Evolutionary conservation across 2,888 invertebrate species (phyloP).

Genomic region (Sphaerophoria rueppellii): DNA sequence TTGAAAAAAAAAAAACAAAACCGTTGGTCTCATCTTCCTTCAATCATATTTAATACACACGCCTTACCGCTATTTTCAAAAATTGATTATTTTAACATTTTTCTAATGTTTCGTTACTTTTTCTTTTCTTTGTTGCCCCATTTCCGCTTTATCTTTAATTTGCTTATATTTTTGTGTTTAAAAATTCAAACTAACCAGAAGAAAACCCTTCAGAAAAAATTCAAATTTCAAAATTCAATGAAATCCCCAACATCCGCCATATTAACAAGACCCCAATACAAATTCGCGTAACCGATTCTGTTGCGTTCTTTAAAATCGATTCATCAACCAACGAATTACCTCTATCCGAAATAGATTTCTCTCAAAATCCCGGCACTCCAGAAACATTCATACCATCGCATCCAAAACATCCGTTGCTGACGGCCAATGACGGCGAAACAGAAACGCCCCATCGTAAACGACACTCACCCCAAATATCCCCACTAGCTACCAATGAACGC

Average conservation of each 20-base stretch:
- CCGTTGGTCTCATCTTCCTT: conserved; percentile 45
- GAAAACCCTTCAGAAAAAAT: conserved; percentile 22
- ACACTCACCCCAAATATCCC: conserved; percentile 83
- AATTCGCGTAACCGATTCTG: conserved; percentile 78
- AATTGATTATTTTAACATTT: no score
- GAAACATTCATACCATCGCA: conserved; percentile 72
- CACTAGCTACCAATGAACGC: conserved; percentile 81
- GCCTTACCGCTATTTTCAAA: conserved; percentile 24
- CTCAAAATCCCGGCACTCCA: conserved; percentile 79
- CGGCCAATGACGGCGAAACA: conserved; percentile 43
- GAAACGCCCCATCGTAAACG: conserved; percentile 62
- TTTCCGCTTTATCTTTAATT: conserved; percentile 42
- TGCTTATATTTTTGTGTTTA: conserved; percentile 30
- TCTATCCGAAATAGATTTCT: conserved; percentile 85
- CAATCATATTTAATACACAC: conserved; percentile 58
- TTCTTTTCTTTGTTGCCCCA: conserved; percentile 53
- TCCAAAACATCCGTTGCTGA: conserved; percentile 42
- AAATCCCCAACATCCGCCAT: conserved; percentile 74
- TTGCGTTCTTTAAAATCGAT: conserved; percentile 81
- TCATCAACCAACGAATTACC: conserved; percentile 88
- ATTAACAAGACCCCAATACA: conserved; percentile 75
- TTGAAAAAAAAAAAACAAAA: conserved; percentile 44
- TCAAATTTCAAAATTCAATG: conserved; percentile 73
- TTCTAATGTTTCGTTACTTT: neutral
- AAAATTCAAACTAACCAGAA: conserved; percentile 56